phyloP scores from a whole-genome alignment of 1,140 invertebrate species.

The Micrasema longulum region DNA sequence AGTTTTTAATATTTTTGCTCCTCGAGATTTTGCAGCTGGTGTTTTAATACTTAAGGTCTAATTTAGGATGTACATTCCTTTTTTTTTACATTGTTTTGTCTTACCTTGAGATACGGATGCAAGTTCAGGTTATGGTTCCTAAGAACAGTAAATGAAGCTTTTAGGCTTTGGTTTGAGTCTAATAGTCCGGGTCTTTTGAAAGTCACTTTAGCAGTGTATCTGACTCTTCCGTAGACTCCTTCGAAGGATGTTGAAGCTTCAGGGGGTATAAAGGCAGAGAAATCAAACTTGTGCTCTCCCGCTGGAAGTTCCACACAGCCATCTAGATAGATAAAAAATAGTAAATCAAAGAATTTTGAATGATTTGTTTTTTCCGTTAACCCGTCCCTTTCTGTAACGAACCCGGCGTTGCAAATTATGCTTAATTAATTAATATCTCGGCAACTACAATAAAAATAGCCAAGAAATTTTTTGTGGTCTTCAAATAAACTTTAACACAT shows the following conservation, averaged over 20 bases:
- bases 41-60: no score
- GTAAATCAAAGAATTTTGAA: background rate
- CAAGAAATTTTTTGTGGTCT: background rate
- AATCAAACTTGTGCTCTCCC: conserved; percentile 15
- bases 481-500: background rate
- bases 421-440: no score
- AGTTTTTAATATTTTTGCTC: no score
- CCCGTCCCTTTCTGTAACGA: no score
- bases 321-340: no score
- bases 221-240: conserved; percentile 5
- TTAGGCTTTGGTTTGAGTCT: background rate
- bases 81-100: no score
- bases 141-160: conserved; percentile 7
- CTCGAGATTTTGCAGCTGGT: no score
- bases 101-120: background rate
- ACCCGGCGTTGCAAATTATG: no score
- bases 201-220: conserved; percentile 24
- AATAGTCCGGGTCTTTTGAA: conserved; percentile 10
- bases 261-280: conserved; percentile 6
- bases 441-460: no score
- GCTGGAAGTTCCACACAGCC: background rate
- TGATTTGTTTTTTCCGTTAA: background rate
- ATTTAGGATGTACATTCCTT: no score
- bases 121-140: conserved; percentile 5
- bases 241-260: conserved; percentile 19